These are phyloP conservation scores for Temnothorax longispinosus DNA, from an alignment of 1,140 invertebrate genomes.

Conservation along the genomic window DNA sequence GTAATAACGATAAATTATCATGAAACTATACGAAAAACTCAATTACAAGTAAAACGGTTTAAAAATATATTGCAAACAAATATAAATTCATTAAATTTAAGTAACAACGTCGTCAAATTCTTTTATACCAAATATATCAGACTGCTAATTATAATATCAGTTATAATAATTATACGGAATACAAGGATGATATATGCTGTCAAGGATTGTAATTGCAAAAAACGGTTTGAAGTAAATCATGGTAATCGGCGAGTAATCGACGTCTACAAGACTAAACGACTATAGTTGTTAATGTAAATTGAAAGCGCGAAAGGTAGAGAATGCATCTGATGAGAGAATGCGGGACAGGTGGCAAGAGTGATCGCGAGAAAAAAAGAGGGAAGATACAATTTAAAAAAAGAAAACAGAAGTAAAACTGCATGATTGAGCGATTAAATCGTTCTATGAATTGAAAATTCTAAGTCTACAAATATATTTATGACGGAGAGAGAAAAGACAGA, in stretches of 20 bases:
- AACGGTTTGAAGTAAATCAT: slow-evolving; percentile 17
- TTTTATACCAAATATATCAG: slow-evolving; percentile 17
- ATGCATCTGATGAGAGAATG: slow-evolving; percentile 51
- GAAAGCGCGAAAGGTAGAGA: slow-evolving; percentile 30
- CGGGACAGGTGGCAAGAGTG: background rate
- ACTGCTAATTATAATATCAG: slow-evolving; percentile 34
- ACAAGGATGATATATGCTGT: background rate
- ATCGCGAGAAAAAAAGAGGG: slow-evolving; percentile 2
- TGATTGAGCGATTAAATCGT: slow-evolving; percentile 74
- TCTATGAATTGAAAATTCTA: slow-evolving; percentile 81
- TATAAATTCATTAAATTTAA: slow-evolving; percentile 28
- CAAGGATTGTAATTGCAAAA: background rate
- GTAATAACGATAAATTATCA: background rate
- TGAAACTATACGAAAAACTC: background rate
- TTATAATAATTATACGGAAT: slow-evolving; percentile 27
- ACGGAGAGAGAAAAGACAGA: background rate
- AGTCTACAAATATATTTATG: slow-evolving; percentile 75
- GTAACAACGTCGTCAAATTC: background rate
- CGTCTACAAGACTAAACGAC: slow-evolving; percentile 38
- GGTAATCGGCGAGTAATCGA: slow-evolving; percentile 52
- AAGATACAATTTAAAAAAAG: background rate
- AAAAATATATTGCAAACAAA: slow-evolving; percentile 15
- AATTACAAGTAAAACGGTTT: background rate
- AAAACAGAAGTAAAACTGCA: slow-evolving; percentile 6
- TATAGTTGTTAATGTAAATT: slow-evolving; percentile 64